phyloP scores from a whole-genome alignment of 2,113 vertebrate genomes.

The Sminthopsis crassicaudata region DNA sequence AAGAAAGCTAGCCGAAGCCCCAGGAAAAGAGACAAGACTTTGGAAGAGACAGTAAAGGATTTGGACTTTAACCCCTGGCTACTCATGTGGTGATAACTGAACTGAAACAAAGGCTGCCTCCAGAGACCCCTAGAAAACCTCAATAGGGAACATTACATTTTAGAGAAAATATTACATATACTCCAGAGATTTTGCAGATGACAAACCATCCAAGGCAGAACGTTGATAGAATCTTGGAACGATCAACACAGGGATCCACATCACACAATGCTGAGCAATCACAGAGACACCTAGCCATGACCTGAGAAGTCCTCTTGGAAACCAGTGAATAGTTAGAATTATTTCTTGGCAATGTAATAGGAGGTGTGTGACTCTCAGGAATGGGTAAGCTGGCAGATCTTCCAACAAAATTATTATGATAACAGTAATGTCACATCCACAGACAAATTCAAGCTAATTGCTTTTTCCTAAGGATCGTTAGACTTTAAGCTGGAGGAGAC shows the following conservation, averaged over 20 bases:
- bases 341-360: conserved; percentile 14
- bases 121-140: no score
- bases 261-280: background rate
- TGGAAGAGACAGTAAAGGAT: no score
- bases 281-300: conserved; percentile 10
- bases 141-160: no score
- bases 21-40: no score
- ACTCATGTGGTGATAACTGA: no score
- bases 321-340: conserved; percentile 45
- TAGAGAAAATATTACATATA: background rate
- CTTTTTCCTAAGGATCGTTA: background rate
- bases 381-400: conserved; percentile 34
- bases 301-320: conserved; percentile 38
- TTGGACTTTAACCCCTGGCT: no score
- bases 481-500: background rate
- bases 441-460: background rate
- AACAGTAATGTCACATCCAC: background rate
- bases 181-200: conserved; percentile 9
- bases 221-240: background rate
- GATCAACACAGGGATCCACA: conserved; percentile 20
- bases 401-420: background rate
- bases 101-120: no score
- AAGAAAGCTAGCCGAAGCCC: no score
- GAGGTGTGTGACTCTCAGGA: conserved; percentile 4
- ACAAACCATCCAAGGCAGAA: background rate